Conservation (phyloP, 2,888 invertebrate genomes). For the Geophilus truncorum region DNA sequence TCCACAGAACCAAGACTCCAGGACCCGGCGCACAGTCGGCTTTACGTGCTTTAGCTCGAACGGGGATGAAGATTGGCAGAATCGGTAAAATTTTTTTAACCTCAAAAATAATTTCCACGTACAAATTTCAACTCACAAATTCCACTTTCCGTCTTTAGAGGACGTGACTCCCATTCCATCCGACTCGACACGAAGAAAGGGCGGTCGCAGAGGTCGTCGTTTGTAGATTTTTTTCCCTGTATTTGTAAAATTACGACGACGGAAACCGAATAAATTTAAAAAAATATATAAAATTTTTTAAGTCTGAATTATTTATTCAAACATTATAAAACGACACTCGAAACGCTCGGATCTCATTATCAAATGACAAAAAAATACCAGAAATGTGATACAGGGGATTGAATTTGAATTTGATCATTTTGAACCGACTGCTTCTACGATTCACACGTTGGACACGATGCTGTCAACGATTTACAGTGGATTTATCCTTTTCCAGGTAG, state of each 20-base stretch:
- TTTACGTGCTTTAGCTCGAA: constrained; percentile 93
- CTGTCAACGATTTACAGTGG: no score
- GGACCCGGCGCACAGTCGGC: constrained; percentile 97
- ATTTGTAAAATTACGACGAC: no score
- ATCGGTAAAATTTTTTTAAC: constrained; percentile 58
- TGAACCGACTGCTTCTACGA: not conserved
- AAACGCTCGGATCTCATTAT: not conserved
- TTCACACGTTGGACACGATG: no score
- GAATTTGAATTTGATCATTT: not conserved
- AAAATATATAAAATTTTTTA: not conserved
- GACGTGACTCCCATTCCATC: constrained; percentile 99
- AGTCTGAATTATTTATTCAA: no score
- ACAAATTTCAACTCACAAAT: no score
- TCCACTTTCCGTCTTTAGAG: constrained; percentile 51
- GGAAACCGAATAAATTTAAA: not conserved
- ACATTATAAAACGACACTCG: no score
- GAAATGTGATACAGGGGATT: not conserved
- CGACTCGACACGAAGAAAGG: constrained; percentile 98
- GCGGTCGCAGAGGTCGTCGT: constrained; percentile 98
- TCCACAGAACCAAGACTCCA: constrained; percentile 83
- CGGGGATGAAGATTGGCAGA: constrained; percentile 98
- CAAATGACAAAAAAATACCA: no score
- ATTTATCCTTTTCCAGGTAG: no score
- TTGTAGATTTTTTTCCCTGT: constrained; percentile 61
- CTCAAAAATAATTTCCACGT: not conserved